Base-by-base conservation (phyloP, 2,888 invertebrate genomes). In the Oligia fasciuncula region DNA sequence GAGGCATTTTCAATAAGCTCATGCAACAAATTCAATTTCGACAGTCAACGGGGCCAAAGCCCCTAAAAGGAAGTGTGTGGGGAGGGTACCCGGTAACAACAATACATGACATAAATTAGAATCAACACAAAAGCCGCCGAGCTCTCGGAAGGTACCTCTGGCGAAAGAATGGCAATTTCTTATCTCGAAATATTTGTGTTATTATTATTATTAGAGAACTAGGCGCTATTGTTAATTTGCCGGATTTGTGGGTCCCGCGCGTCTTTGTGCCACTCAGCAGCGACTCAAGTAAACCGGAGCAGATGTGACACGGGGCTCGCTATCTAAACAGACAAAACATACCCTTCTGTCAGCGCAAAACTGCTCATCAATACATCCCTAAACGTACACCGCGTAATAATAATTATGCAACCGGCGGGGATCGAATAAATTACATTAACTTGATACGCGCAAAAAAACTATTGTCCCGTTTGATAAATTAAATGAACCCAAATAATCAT, bases 31-130 rank as follows among this genome's bases (percentile, higher is more conserved):
- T 95, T 94, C 93, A 94, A 95, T 94, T 94, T 93, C 91, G 92
- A 93, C 93, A 91, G 89, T 87, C 89, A 93, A 87, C 90, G 92
- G 92, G 92, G 91, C 93, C 94, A 90, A 91, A 94, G 94, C 93
- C 96, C 95, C 94, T 91, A 93, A 92, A 94, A 95, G 95, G 95
- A 95, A 95, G 94, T 93, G 94, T 95, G 96, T 95, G 95, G 96
- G 95, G 96, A 95, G 95, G 94, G 95, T 93, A 93, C 93, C 92
- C 92, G 91, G 91, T 91, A 93, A 91, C 92, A 94, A 96, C 96
- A 96, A 96, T 96, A 93, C 96, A 95, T 94, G 94, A 96, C 96
- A 96, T 97, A 97, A 96, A 96, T 97, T 96, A 96, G 96, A 96
- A 95, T 94, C 95, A 94, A 95, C 95, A 97, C 96, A 96, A 97